Evolutionary conservation across 2,797 vertebrate genomes (phyloP).

Genomic region (Lycodopsis pacificus): DNA sequence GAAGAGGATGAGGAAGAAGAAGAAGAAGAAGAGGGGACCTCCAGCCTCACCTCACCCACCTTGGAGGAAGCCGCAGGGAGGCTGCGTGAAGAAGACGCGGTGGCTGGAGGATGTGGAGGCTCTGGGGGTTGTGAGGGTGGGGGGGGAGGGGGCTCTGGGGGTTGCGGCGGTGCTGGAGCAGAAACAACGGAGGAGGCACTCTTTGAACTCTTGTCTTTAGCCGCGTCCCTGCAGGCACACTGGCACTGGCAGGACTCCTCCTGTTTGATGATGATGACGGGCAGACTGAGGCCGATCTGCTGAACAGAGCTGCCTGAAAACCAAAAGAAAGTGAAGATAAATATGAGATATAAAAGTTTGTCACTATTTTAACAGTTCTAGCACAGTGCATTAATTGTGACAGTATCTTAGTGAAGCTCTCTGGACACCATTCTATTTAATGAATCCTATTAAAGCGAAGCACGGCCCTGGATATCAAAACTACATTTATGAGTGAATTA

Average conservation of each 20-base stretch:
- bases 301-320: conserved; percentile 92
- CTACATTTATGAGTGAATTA: conserved; percentile 21
- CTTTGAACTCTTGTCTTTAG: conserved; percentile 89
- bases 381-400: neutral
- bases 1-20: conserved; percentile 43
- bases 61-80: conserved; percentile 75
- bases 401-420: neutral
- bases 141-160: conserved; percentile 62
- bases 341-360: neutral
- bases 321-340: neutral
- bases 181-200: conserved; percentile 78
- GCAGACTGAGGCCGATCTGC: conserved; percentile 97
- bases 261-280: conserved; percentile 99
- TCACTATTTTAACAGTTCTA: neutral
- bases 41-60: conserved; percentile 65
- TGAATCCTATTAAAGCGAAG: conserved; percentile 1
- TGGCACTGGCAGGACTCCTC: conserved; percentile 99
- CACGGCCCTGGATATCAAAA: neutral
- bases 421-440: conserved; percentile 12
- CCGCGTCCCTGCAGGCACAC: conserved; percentile 95
- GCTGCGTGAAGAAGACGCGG: conserved; percentile 64
- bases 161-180: conserved; percentile 57
- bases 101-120: conserved; percentile 71
- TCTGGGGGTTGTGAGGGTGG: conserved; percentile 75
- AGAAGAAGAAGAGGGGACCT: conserved; percentile 18